Conservation (phyloP, 2,888 invertebrate genomes). For the Nysson spinosus region DNA sequence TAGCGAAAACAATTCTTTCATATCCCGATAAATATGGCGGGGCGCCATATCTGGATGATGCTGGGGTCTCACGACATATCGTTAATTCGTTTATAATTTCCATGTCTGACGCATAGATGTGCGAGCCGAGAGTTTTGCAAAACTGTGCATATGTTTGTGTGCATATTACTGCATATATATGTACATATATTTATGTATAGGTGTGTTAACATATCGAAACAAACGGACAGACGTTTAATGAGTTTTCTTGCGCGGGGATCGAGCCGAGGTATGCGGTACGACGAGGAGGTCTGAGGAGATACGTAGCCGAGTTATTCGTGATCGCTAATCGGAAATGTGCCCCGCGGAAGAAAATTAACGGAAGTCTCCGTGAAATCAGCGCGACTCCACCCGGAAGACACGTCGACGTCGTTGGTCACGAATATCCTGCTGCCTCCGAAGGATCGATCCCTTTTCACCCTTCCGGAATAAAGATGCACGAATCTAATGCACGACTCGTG, state of each 20-base stretch:
- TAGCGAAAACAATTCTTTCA: not conserved
- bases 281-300: not conserved
- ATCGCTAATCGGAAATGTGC: constrained; percentile 62
- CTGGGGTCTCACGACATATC: constrained; percentile 41
- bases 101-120: constrained; percentile 28
- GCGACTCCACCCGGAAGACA: constrained; percentile 64
- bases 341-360: constrained; percentile 63
- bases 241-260: constrained; percentile 58
- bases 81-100: constrained; percentile 59
- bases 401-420: constrained; percentile 53
- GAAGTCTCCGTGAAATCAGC: constrained; percentile 65
- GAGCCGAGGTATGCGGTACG: too few relatives aligned
- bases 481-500: constrained; percentile 24
- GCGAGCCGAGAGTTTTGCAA: not conserved
- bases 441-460: constrained; percentile 41
- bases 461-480: constrained; percentile 62
- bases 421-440: constrained; percentile 19
- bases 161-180: constrained; percentile 25
- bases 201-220: constrained; percentile 69
- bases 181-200: constrained; percentile 31
- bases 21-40: not conserved
- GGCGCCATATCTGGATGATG: not conserved
- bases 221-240: constrained; percentile 75
- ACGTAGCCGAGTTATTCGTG: constrained; percentile 61
- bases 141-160: not conserved